Percentiles rank a stretch among this genome's conserved stretches.
Conservation (phyloP, 2,113 vertebrate species). For the Archilochus colubris region DNA sequence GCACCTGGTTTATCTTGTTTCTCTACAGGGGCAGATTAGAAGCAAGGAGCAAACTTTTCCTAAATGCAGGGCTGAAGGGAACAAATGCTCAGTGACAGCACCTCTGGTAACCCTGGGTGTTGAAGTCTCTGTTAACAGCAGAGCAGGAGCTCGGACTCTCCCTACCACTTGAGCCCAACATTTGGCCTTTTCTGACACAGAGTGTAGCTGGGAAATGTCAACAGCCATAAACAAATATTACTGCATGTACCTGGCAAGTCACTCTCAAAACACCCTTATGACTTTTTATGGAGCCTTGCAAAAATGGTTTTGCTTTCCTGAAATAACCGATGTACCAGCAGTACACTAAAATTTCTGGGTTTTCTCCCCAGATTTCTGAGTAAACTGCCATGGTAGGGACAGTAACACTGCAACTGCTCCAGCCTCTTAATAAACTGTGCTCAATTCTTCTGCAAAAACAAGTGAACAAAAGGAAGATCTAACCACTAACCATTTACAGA, state of each 20-base stretch:
- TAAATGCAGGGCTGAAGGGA: not conserved
- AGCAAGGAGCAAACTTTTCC: not conserved
- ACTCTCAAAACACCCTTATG: conserved; percentile 36
- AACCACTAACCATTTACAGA: not conserved
- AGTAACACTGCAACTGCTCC: not conserved
- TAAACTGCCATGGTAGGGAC: not conserved
- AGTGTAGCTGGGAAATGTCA: conserved; percentile 11
- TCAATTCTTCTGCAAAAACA: not conserved
- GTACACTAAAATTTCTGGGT: not conserved
- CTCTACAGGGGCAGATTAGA: not conserved
- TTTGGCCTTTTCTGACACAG: conserved; percentile 6
- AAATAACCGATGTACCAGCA: not conserved
- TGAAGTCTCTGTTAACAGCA: not conserved
- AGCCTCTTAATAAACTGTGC: not conserved
- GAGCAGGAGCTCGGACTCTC: not conserved
- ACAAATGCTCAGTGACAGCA: not conserved
- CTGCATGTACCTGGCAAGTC: conserved; percentile 32
- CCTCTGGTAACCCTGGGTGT: not conserved
- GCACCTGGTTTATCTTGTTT: too few species aligned
- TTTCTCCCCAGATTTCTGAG: not conserved
- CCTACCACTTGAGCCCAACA: not conserved
- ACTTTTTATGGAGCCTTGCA: conserved; percentile 12
- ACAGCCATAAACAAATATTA: conserved; percentile 46
- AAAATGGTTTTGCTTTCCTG: conserved; percentile 11
- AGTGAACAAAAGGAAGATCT: not conserved